A percentile compares a stretch with the other conserved stretches of the same genome.
These are phyloP conservation scores for Platysteira castanea DNA, from an alignment of 2,113 vertebrate genomes.

Conservation along the genomic window DNA sequence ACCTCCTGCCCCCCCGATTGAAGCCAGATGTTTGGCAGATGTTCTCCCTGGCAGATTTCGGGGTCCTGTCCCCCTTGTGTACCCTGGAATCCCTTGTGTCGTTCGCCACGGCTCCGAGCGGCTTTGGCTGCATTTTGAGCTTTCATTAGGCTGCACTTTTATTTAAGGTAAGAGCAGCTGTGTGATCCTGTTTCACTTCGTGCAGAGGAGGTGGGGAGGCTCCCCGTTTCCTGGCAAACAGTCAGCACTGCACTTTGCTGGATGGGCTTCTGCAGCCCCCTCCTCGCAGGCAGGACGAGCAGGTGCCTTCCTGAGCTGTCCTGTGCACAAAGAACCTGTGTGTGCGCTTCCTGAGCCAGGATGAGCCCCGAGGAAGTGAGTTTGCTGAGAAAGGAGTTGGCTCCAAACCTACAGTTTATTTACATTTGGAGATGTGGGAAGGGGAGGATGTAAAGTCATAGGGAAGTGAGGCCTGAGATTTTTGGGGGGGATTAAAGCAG, in stretches of 20 bases:
- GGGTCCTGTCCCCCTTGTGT: not conserved
- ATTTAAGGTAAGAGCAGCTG: not conserved
- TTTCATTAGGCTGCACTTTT: not conserved
- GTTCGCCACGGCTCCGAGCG: rapidly evolving
- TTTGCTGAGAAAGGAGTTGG: not conserved
- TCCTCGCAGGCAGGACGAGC: not conserved
- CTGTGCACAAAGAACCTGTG: not conserved
- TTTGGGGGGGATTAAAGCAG: not conserved
- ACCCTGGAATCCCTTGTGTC: not conserved
- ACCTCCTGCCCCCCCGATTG: not conserved
- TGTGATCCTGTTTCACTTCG: not conserved
- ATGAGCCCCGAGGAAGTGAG: not conserved
- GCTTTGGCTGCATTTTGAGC: not conserved
- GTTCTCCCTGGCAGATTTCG: not conserved
- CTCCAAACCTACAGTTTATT: not conserved
- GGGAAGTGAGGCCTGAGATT: not conserved
- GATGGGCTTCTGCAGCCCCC: not conserved
- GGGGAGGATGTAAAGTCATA: not conserved
- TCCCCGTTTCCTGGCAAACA: not conserved
- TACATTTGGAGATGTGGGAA: conserved; percentile 9
- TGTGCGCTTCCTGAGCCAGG: not conserved
- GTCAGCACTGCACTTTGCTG: not conserved
- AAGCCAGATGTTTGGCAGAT: conserved; percentile 15
- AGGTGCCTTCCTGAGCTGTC: not conserved
- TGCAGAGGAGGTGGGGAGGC: not conserved